Evolutionary conservation across 2,113 vertebrate genomes (phyloP).

Genomic region (Pungitius pungitius): DNA sequence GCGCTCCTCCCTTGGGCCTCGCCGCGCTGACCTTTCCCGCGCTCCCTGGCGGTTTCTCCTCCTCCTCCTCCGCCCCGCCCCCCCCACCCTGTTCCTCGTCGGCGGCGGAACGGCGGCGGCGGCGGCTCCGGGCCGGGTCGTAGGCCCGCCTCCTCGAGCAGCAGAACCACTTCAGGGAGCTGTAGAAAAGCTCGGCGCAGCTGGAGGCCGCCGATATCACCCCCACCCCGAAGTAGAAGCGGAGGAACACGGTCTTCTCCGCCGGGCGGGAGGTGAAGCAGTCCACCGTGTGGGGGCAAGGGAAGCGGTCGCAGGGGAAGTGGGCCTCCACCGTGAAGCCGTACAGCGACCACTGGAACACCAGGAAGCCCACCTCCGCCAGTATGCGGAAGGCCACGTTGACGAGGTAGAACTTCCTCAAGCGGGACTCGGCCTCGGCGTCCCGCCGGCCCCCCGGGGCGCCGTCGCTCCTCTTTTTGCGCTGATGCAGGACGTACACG

Average conservation of each 20-base stretch:
- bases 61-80: too few relatives aligned
- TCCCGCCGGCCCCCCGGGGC: too few relatives aligned
- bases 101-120: neutral
- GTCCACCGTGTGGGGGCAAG: conserved; percentile 91
- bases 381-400: conserved; percentile 85
- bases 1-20: conserved; percentile 27
- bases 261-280: conserved; percentile 93
- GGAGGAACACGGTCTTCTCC: conserved; percentile 92
- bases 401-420: conserved; percentile 80
- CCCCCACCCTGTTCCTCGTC: neutral
- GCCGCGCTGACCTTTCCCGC: rapidly evolving
- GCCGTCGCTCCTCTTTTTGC: conserved; percentile 71
- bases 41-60: neutral
- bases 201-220: conserved; percentile 85
- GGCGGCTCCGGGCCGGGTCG: rapidly evolving
- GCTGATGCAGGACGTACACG: conserved; percentile 87
- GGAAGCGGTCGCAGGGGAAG: conserved; percentile 83
- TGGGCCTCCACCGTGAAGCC: conserved; percentile 89
- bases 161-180: conserved; percentile 81
- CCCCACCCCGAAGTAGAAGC: conserved; percentile 91
- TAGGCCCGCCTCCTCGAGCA: neutral
- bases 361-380: conserved; percentile 86
- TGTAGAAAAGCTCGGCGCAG: conserved; percentile 82
- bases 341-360: conserved; percentile 87
- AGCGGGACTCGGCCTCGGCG: too few relatives aligned